Evolutionary conservation across 2,113 vertebrate genomes (phyloP).

Genomic region (Scophthalmus maximus): DNA sequence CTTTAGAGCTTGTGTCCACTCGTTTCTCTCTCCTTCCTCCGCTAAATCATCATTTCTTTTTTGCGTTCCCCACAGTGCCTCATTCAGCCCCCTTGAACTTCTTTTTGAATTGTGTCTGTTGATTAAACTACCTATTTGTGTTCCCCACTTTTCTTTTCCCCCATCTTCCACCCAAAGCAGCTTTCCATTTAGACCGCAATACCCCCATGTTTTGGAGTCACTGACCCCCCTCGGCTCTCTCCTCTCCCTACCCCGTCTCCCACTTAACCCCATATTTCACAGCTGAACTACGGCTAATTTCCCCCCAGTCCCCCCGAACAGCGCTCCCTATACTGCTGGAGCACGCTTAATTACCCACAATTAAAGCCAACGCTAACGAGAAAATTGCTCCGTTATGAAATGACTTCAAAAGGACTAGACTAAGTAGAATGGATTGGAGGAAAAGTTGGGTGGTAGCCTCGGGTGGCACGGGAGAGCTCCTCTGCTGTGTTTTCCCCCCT

Average conservation of each 20-base stretch:
- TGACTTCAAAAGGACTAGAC: conserved; percentile 76
- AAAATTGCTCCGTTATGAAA: conserved; percentile 86
- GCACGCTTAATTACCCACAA: conserved; percentile 87
- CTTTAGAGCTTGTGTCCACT: conserved; percentile 3
- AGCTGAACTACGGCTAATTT: conserved; percentile 84
- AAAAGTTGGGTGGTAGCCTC: conserved; percentile 68
- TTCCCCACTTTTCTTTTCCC: conserved; percentile 1
- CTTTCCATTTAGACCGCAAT: conserved; percentile 45
- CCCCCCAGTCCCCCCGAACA: conserved; percentile 76
- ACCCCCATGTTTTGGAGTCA: conserved; percentile 74
- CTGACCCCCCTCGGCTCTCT: conserved; percentile 65
- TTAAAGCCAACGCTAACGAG: conserved; percentile 84
- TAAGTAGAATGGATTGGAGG: conserved; percentile 77
- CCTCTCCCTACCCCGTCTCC: conserved; percentile 63
- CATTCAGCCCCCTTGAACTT: conserved; percentile 19
- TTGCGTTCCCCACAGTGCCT: conserved; percentile 14
- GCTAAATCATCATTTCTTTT: conserved; percentile 30
- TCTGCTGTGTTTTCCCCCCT: conserved; percentile 40
- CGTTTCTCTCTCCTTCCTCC: conserved; percentile 11
- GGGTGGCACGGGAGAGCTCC: conserved; percentile 60
- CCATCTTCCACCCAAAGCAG: conserved; percentile 42
- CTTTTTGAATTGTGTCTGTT: conserved; percentile 23
- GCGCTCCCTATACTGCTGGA: conserved; percentile 73
- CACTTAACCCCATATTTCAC: conserved; percentile 86
- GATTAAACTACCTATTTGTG: conserved; percentile 32